A percentile compares a stretch with the other conserved stretches of the same genome.
Evolutionary conservation across 2,113 vertebrate species (phyloP).

Genomic region (Xenus cinereus): DNA sequence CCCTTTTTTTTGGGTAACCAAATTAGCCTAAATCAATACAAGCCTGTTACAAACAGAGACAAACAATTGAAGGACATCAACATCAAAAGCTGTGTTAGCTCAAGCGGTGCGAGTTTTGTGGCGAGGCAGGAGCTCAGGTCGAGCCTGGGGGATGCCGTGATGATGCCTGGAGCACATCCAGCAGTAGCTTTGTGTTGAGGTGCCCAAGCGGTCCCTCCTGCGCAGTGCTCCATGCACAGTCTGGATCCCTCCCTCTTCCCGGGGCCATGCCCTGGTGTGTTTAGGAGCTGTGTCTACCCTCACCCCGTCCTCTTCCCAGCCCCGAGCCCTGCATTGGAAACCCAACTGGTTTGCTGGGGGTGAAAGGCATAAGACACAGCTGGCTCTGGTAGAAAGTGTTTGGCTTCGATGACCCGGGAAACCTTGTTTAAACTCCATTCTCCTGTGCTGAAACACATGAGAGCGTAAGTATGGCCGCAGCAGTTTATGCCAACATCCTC

Average conservation of each 20-base stretch:
- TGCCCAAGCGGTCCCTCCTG: background rate
- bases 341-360: background rate
- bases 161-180: background rate
- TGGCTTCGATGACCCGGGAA: background rate
- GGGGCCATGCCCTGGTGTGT: rapidly evolving
- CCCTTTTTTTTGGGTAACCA: slow-evolving; percentile 19
- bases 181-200: background rate
- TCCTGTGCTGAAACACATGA: background rate
- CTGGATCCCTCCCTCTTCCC: background rate
- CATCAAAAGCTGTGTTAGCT: slow-evolving; percentile 25
- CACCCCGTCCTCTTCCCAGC: background rate
- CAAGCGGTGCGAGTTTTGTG: background rate
- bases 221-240: rapidly evolving
- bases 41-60: slow-evolving; percentile 26
- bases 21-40: slow-evolving; percentile 57
- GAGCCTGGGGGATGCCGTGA: background rate
- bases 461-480: background rate
- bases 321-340: background rate
- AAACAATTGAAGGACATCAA: background rate
- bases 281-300: background rate
- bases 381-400: background rate
- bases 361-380: background rate
- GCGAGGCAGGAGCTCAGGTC: background rate
- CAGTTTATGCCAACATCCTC: background rate
- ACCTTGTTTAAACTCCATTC: background rate